These are phyloP conservation scores for Anastrepha obliqua DNA, from an alignment of 1,140 invertebrate species.

Conservation along the genomic window DNA sequence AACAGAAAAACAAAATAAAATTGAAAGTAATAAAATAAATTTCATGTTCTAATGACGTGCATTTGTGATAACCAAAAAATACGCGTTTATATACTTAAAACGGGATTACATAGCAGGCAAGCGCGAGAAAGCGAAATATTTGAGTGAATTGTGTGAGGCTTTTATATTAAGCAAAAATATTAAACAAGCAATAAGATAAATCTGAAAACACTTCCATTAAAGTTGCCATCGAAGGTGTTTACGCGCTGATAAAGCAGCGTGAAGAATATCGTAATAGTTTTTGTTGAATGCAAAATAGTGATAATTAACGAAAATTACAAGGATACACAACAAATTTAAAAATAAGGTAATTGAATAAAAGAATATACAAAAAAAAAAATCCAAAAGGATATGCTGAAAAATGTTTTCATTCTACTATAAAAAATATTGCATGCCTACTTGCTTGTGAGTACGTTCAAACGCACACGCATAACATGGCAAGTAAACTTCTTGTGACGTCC, in stretches of 20 bases:
- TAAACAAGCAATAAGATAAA: background rate
- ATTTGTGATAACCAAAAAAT: slow-evolving; percentile 16
- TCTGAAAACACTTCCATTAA: background rate
- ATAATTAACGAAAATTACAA: too few species aligned
- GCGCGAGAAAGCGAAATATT: background rate
- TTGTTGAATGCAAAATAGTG: too few species aligned
- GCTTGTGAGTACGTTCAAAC: background rate
- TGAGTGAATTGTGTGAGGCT: background rate
- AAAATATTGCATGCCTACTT: background rate
- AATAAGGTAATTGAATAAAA: too few species aligned
- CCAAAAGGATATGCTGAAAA: too few species aligned
- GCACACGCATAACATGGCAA: background rate
- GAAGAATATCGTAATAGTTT: too few species aligned
- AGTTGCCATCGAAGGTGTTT: too few species aligned
- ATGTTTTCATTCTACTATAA: too few species aligned
- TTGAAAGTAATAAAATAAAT: slow-evolving; percentile 17
- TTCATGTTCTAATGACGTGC: slow-evolving; percentile 40
- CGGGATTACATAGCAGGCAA: background rate
- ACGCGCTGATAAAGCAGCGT: too few species aligned
- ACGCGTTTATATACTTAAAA: background rate
- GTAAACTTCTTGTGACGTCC: background rate
- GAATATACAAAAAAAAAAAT: too few species aligned
- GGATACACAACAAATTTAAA: too few species aligned
- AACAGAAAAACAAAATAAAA: background rate
- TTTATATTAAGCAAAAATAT: background rate